Base-by-base conservation (phyloP, 1,140 invertebrate genomes). In the Temnothorax longispinosus region DNA sequence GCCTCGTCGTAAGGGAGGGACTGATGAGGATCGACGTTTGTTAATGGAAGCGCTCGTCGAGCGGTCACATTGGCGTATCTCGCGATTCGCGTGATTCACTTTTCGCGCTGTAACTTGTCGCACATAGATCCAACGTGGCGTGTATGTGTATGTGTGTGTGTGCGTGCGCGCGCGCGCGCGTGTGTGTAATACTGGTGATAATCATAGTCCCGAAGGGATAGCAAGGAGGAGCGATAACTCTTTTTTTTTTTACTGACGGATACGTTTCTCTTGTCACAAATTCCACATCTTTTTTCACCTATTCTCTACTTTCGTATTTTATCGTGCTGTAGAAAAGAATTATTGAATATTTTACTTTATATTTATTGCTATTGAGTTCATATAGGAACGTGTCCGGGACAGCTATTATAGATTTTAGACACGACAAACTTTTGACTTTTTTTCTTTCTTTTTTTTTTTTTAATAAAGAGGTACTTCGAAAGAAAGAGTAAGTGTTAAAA, bases 111-210 rank as follows among this genome's bases (percentile, higher is more conserved):
- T 52, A 38, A 82, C 62, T 65, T n/a, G 18, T n/a, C 54, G 69
- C 27, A 84, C 6, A 47, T 15, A 21, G 21, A 72, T 84, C 6
- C 54, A 67, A 56, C 75, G 85, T 58, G 69, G 56, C 50, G 41
- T 62, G 65, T 64, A 52, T 18, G 41, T 21, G 18, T 41, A 35
- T 44, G 38, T 69, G 8, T 44, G 35, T n/a, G 5, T 18, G 56
- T 41, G 41, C 56, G 65, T 64, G 58, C 7, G 41, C 5, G 18
- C 11, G 38, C 13, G 38, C 47, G 3, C 21, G 35, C 18, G 5
- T 3, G 41, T 35, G 44, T 75, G 80, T 84, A 84, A 84, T 84
- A 84, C 69, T 84, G 80, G 80, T 84, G 21, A n/a, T 35, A 62
- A 84, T 84, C 44, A 50, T 60, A 62, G 13, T 60, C n/a, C 13